phyloP scores from a whole-genome alignment of 1,140 invertebrate species.

The Cotesia vestalis region DNA sequence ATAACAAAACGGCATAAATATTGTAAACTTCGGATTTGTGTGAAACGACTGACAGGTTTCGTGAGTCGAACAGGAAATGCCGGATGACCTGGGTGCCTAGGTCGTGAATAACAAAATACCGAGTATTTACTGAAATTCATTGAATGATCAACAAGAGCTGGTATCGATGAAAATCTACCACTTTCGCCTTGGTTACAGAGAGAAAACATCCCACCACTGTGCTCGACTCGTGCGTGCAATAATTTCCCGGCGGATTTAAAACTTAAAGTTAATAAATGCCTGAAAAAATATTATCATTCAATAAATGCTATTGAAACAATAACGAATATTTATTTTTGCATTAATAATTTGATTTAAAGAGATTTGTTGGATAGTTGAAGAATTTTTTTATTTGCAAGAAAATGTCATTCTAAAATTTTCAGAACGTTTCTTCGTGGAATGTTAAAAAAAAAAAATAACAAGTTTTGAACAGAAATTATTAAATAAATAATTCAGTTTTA shows the following conservation, averaged over 20 bases:
- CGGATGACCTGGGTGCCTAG: conserved; percentile 72
- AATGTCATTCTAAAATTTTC: too few species aligned
- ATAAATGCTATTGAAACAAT: too few species aligned
- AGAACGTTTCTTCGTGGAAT: too few species aligned
- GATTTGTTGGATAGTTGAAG: too few species aligned
- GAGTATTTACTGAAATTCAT: conserved; percentile 74
- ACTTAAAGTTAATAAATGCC: conserved; percentile 74
- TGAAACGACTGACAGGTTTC: conserved; percentile 80
- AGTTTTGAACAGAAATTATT: too few species aligned
- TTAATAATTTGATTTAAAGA: too few species aligned
- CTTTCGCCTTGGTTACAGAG: conserved; percentile 73
- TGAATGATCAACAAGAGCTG: conserved; percentile 76
- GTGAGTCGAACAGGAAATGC: conserved; percentile 79
- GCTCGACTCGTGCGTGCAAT: conserved; percentile 76
- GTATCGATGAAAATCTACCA: conserved; percentile 73
- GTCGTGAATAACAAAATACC: conserved; percentile 78
- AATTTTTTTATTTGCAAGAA: too few species aligned
- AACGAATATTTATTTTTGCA: too few species aligned
- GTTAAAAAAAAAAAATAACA: too few species aligned
- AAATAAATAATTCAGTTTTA: too few species aligned
- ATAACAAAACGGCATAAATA: conserved; percentile 83
- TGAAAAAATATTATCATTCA: conserved; percentile 34
- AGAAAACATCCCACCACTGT: conserved; percentile 74
- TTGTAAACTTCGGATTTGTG: conserved; percentile 77
- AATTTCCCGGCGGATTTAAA: conserved; percentile 80